A percentile compares a stretch with the other conserved stretches of the same genome.
Conservation (phyloP, 53 echinoderm and acorn worm species). For the Pentamera pediparva region DNA sequence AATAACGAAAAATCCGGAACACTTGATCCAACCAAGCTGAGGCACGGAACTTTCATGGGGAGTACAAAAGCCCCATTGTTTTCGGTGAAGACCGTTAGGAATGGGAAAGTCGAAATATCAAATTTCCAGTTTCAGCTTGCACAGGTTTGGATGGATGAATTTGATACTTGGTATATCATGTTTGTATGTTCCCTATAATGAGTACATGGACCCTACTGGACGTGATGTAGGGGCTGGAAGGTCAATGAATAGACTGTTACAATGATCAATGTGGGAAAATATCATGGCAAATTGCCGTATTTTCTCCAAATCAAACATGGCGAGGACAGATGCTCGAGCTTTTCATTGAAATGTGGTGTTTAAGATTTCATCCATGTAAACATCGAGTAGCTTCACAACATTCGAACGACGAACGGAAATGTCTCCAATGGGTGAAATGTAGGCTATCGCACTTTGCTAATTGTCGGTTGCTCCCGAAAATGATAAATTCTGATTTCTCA, state of each 20-base stretch:
- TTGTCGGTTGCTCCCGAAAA: not conserved
- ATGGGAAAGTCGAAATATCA: no score
- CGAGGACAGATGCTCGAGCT: not conserved
- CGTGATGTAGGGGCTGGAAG: not conserved
- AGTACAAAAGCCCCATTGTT: no score
- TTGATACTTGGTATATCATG: no score
- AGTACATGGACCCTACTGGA: no score
- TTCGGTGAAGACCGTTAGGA: no score
- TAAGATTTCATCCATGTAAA: constrained; percentile 8
- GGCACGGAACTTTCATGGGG: no score
- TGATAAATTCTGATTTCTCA: not conserved
- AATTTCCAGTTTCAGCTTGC: no score
- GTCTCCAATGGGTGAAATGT: not conserved
- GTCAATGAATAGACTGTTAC: constrained; percentile 12
- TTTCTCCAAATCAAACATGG: constrained; percentile 15
- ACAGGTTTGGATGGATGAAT: no score
- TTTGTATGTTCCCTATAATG: no score
- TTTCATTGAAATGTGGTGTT: constrained; percentile 9
- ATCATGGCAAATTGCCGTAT: not conserved
- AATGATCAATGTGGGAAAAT: constrained; percentile 15
- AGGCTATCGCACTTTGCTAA: not conserved
- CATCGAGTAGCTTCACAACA: not conserved
- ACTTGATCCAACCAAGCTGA: no score
- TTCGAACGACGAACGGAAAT: not conserved
- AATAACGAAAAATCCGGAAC: no score